Evolutionary conservation across 2,888 invertebrate genomes (phyloP).

Genomic region (Monopis laevigella): DNA sequence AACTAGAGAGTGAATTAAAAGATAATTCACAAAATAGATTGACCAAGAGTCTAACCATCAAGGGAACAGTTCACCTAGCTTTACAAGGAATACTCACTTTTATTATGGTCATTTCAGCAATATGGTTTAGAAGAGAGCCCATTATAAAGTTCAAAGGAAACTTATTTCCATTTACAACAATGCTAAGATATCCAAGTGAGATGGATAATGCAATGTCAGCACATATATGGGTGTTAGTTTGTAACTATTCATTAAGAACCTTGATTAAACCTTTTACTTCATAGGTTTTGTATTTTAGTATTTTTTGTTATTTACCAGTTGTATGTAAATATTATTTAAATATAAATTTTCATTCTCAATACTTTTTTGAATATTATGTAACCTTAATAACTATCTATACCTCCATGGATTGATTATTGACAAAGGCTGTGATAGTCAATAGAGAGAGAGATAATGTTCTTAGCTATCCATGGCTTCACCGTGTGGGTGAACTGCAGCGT

Average conservation of each 20-base stretch:
- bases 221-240: constrained; percentile 54
- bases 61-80: constrained; percentile 39
- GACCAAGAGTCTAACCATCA: constrained; percentile 44
- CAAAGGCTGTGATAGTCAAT: too few species aligned
- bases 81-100: constrained; percentile 40
- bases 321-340: too few species aligned
- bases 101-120: constrained; percentile 39
- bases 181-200: constrained; percentile 49
- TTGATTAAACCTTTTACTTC: constrained; percentile 43
- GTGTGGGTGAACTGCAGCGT: too few species aligned
- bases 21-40: constrained; percentile 43
- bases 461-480: too few species aligned
- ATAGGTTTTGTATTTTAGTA: too few species aligned
- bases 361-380: too few species aligned
- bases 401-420: too few species aligned
- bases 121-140: constrained; percentile 53
- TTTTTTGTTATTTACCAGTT: too few species aligned
- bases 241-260: constrained; percentile 49
- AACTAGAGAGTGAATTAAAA: constrained; percentile 54
- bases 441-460: too few species aligned
- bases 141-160: constrained; percentile 46
- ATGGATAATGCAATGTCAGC: constrained; percentile 52
- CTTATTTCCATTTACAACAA: constrained; percentile 44
- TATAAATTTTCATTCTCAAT: too few species aligned
- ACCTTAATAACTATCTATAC: too few species aligned